phyloP scores from a whole-genome alignment of 2,797 vertebrate species.

The Cichlasoma orientale region DNA sequence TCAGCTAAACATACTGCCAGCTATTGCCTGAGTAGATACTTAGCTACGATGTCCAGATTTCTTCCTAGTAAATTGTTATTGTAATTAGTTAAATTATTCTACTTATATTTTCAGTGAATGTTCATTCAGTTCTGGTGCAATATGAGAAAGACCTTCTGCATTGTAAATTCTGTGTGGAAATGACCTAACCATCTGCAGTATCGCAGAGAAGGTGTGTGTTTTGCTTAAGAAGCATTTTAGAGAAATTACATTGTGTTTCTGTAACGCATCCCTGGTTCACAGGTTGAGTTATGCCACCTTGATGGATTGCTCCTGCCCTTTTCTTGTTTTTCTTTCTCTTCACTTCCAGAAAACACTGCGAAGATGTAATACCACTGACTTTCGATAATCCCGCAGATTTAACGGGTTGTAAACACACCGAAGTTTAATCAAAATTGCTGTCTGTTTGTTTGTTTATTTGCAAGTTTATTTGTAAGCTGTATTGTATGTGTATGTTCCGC shows the following conservation, averaged over 20 bases:
- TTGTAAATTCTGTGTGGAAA: background rate
- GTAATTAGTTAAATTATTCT: too few relatives aligned
- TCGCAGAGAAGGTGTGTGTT: background rate
- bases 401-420: constrained; percentile 59
- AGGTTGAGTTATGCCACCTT: constrained; percentile 28
- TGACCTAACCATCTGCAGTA: background rate
- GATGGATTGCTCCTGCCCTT: constrained; percentile 43
- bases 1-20: background rate
- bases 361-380: constrained; percentile 44
- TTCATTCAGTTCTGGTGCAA: background rate
- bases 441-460: constrained; percentile 62
- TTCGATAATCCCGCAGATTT: constrained; percentile 63
- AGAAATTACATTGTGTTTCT: background rate
- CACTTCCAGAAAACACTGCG: constrained; percentile 3
- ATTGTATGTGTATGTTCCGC: constrained; percentile 45
- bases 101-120: background rate
- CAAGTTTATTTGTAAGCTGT: constrained; percentile 51
- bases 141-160: background rate
- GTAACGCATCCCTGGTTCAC: background rate
- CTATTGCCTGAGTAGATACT: background rate
- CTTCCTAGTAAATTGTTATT: too few relatives aligned
- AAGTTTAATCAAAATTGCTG: constrained; percentile 60
- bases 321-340: constrained; percentile 14
- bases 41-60: too few relatives aligned
- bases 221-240: constrained; percentile 3